phyloP scores from a whole-genome alignment of 2,797 vertebrate species.

The Peromyscus aztecus region DNA sequence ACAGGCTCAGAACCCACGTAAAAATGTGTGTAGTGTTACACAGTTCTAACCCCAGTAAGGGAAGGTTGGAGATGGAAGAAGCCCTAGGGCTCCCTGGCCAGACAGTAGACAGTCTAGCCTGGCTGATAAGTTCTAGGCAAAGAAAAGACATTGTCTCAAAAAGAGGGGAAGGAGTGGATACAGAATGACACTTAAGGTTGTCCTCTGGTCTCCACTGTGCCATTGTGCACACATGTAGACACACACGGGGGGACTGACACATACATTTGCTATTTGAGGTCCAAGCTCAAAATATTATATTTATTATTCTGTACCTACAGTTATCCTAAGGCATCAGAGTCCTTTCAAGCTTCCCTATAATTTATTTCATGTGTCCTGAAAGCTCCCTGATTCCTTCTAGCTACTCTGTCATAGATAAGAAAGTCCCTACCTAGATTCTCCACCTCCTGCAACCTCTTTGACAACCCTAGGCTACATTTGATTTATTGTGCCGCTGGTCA shows the following conservation, averaged over 20 bases:
- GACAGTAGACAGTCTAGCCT: neutral
- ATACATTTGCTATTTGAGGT: neutral
- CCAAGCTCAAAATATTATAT: too few relatives aligned
- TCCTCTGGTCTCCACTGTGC: neutral
- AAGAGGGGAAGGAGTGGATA: neutral
- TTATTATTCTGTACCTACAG: neutral
- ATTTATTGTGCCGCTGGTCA: neutral
- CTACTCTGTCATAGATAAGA: neutral
- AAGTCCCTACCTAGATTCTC: neutral
- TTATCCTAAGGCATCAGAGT: neutral
- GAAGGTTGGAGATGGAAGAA: neutral
- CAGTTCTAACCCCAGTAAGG: neutral
- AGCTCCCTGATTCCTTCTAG: rapidly evolving
- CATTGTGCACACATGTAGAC: neutral
- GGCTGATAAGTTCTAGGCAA: neutral
- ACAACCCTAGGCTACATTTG: neutral
- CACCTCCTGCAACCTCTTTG: neutral
- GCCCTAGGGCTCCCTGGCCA: neutral
- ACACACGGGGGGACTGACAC: neutral
- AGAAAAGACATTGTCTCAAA: neutral
- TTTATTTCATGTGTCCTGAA: neutral
- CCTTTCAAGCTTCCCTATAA: neutral
- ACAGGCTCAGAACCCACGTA: neutral
- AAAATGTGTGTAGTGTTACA: neutral
- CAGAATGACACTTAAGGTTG: neutral